A percentile compares a stretch with the other conserved stretches of the same genome.
Evolutionary conservation across 1,140 invertebrate genomes (phyloP).

Genomic region (Ceratina calcarata): DNA sequence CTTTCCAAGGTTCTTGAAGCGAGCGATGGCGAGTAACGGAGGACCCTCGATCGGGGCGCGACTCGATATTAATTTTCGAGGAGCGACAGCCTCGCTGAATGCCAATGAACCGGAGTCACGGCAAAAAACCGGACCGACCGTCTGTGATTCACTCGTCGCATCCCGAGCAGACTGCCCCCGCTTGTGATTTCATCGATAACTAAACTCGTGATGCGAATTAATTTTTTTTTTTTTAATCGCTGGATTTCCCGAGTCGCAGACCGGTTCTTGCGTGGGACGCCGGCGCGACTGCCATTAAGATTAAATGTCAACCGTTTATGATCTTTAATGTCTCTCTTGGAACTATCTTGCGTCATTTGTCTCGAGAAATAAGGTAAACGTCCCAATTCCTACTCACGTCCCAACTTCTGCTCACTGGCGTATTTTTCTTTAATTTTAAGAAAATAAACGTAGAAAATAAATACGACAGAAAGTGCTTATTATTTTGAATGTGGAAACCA

Average conservation of each 20-base stretch:
- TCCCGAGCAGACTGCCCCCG: neutral
- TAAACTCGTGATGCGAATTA: neutral
- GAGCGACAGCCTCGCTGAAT: slow-evolving; percentile 27
- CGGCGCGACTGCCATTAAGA: neutral
- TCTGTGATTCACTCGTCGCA: slow-evolving; percentile 25
- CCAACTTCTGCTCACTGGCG: no score
- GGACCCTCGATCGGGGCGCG: slow-evolving; percentile 20
- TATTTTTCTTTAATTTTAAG: no score
- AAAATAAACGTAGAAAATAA: no score
- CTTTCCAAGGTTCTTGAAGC: slow-evolving; percentile 1
- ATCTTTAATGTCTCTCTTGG: neutral
- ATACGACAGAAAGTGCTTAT: no score
- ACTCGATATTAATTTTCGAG: slow-evolving; percentile 38
- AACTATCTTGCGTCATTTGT: no score
- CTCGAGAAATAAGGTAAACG: no score
- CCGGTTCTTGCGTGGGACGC: neutral
- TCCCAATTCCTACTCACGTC: no score
- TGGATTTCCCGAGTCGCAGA: neutral
- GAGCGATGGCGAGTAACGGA: slow-evolving; percentile 2
- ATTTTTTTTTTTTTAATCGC: neutral
- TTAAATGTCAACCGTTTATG: neutral
- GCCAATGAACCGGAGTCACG: slow-evolving; percentile 28
- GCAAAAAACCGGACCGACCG: slow-evolving; percentile 22
- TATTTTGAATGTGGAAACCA: no score
- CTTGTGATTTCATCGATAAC: slow-evolving; percentile 14